A percentile compares a stretch with the other conserved stretches of the same genome.
Evolutionary conservation across 1,140 invertebrate genomes (phyloP).

Genomic region (Leptinotarsa undecemlineata): DNA sequence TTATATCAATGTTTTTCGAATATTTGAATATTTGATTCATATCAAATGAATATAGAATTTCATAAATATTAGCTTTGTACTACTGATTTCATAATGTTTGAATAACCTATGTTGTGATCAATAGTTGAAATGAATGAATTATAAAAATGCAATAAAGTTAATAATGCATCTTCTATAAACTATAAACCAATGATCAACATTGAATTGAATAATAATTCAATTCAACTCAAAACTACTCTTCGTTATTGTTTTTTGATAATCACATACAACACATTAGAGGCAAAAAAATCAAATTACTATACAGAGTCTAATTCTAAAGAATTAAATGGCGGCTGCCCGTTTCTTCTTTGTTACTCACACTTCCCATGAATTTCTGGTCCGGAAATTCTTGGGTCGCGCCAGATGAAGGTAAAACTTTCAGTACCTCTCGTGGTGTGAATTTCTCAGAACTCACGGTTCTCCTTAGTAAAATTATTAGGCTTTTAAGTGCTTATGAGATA

Average conservation of each 20-base stretch:
- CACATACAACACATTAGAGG: not conserved
- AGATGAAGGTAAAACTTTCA: not conserved
- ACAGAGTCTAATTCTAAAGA: not conserved
- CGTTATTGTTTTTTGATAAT: not conserved
- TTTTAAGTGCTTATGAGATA: conserved; percentile 4
- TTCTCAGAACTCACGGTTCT: not conserved
- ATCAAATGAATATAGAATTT: too few relatives aligned
- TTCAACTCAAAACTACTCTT: too few relatives aligned
- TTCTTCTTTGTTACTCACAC: not conserved
- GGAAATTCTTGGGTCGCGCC: not conserved
- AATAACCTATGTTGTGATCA: too few relatives aligned
- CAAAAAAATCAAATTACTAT: not conserved
- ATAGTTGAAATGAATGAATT: too few relatives aligned
- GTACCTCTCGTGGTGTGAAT: not conserved
- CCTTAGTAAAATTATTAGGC: not conserved
- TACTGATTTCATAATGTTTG: too few relatives aligned
- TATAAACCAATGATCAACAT: too few relatives aligned
- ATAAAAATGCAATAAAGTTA: too few relatives aligned
- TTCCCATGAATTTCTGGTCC: not conserved
- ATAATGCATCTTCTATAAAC: too few relatives aligned
- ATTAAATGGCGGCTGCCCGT: not conserved
- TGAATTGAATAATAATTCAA: too few relatives aligned
- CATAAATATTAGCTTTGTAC: too few relatives aligned
- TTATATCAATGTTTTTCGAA: too few relatives aligned
- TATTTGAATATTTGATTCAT: too few relatives aligned